Percentiles rank a stretch among this genome's conserved stretches.
Evolutionary conservation across 2,113 vertebrate species (phyloP).

Genomic region (Seriola dumerili): DNA sequence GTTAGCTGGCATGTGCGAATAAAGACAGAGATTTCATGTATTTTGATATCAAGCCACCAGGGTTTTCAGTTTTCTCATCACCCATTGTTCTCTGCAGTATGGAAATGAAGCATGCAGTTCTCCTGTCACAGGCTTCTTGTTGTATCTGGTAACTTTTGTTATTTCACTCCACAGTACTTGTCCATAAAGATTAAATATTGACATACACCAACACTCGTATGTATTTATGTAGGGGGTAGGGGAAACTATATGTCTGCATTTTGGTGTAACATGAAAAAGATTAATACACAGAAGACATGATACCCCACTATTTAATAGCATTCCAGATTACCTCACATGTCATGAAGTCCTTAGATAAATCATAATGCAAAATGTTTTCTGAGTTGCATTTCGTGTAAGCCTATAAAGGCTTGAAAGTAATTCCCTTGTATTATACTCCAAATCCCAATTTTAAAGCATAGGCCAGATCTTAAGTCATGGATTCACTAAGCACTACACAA

Average conservation of each 20-base stretch:
- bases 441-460: conserved; percentile 6
- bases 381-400: not conserved
- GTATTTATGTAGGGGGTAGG: not conserved
- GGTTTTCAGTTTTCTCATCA: conserved; percentile 17
- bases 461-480: conserved; percentile 32
- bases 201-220: not conserved
- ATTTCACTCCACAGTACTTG: not conserved
- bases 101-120: not conserved
- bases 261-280: not conserved
- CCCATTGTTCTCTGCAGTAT: conserved; percentile 17
- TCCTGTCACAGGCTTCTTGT: not conserved
- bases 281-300: not conserved
- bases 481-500: conserved; percentile 37
- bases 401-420: not conserved
- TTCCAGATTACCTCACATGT: not conserved
- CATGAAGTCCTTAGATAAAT: not conserved
- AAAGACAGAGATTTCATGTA: conserved; percentile 12
- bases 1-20: conserved; percentile 17
- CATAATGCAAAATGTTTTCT: not conserved
- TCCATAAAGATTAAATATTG: not conserved
- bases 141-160: not conserved
- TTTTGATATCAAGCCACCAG: conserved; percentile 23
- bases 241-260: not conserved
- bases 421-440: not conserved
- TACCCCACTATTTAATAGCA: not conserved